Percentiles rank a stretch among this genome's conserved stretches.
phyloP scores from a whole-genome alignment of 2,797 vertebrate species.

The Loriculus beryllinus region DNA sequence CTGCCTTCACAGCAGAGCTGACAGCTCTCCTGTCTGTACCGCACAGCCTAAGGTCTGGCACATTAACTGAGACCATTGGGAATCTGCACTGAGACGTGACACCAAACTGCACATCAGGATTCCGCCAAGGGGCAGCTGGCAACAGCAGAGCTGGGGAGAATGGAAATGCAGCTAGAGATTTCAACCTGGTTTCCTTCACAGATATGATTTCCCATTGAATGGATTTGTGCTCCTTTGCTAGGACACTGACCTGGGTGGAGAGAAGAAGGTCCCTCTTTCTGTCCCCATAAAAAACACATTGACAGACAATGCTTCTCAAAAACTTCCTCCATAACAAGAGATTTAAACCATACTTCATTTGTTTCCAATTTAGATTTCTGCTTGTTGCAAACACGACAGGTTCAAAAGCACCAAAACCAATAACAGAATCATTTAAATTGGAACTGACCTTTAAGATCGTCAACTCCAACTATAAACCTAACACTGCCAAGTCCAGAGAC shows the following conservation, averaged over 20 bases:
- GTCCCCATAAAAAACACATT: no score
- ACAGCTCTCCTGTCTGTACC: neutral
- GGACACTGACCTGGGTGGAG: neutral
- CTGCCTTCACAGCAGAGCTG: neutral
- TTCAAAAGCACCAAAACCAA: neutral
- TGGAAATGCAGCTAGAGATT: neutral
- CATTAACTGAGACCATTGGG: neutral
- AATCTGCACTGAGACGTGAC: neutral
- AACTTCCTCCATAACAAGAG: neutral
- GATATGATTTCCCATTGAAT: neutral
- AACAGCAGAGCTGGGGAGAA: neutral
- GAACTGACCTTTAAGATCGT: neutral
- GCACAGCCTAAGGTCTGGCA: neutral
- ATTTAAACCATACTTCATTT: neutral
- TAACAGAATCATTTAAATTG: neutral
- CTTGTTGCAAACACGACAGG: neutral
- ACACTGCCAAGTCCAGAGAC: neutral
- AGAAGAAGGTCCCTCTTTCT: neutral
- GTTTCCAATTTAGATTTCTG: neutral
- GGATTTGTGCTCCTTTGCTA: neutral
- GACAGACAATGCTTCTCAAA: neutral
- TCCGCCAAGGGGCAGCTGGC: neutral
- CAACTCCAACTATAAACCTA: neutral
- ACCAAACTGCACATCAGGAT: neutral
- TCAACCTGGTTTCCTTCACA: neutral